A percentile compares a stretch with the other conserved stretches of the same genome.
These are phyloP conservation scores for Wasmannia auropunctata DNA, from an alignment of 1,140 invertebrate species.

Conservation along the genomic window DNA sequence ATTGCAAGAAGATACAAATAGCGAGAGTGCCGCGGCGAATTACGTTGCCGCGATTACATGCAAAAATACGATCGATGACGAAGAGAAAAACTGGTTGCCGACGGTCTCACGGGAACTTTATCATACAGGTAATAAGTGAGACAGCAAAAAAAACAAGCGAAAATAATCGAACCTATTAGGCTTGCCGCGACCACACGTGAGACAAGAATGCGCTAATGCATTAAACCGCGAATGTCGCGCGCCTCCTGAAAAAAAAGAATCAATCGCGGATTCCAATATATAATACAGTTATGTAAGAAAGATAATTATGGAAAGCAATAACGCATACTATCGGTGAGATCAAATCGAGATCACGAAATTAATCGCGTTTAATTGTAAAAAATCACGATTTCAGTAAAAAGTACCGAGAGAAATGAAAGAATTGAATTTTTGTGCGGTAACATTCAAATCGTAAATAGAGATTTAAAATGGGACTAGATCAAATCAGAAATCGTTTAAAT, in stretches of 20 bases:
- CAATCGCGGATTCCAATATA: constrained; percentile 23
- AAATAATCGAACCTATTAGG: constrained; percentile 52
- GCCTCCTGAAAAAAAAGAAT: constrained; percentile 34
- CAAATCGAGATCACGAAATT: neutral
- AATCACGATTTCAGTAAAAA: neutral
- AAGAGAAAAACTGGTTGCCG: constrained; percentile 58
- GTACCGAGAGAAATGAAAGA: neutral
- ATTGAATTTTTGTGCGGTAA: constrained; percentile 32
- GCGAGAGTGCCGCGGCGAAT: constrained; percentile 39
- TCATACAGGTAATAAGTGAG: constrained; percentile 50
- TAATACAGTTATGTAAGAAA: constrained; percentile 4
- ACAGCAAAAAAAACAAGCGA: constrained; percentile 52
- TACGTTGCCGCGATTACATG: constrained; percentile 50
- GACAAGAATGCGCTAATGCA: constrained; percentile 25
- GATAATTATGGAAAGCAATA: constrained; percentile 52
- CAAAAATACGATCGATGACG: constrained; percentile 29
- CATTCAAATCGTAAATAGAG: constrained; percentile 47
- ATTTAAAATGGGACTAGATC: constrained; percentile 24
- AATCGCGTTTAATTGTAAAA: neutral
- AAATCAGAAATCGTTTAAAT: constrained; percentile 29
- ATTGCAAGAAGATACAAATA: constrained; percentile 45
- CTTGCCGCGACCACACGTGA: constrained; percentile 57
- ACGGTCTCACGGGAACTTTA: constrained; percentile 35
- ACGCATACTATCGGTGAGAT: constrained; percentile 17
- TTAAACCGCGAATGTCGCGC: constrained; percentile 36